Conservation (phyloP, 2,113 vertebrate species). For the Onychorhynchus coronatus region DNA sequence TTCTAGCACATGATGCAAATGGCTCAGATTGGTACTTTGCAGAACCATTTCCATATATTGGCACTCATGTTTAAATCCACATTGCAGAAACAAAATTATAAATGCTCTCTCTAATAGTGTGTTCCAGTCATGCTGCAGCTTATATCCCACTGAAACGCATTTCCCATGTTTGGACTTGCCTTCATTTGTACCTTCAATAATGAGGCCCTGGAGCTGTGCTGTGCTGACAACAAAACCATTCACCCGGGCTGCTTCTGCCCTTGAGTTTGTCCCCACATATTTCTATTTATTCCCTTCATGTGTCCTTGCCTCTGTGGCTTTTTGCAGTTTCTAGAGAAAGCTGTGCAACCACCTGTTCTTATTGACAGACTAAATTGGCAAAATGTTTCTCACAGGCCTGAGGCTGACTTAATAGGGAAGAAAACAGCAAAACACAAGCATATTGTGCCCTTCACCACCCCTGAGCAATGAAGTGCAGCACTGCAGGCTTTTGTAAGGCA, state of each 20-base stretch:
- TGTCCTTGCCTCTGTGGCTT: not conserved
- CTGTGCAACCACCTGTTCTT: slow-evolving; percentile 42
- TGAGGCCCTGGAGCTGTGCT: not conserved
- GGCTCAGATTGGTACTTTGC: not conserved
- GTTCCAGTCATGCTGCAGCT: rapidly evolving
- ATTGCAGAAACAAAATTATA: not conserved
- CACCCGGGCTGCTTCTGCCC: not conserved
- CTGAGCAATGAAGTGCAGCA: not conserved
- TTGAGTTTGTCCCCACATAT: not conserved
- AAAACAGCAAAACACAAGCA: not conserved
- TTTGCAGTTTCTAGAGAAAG: slow-evolving; percentile 32
- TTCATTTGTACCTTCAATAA: not conserved
- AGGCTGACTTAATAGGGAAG: not conserved
- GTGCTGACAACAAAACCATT: not conserved
- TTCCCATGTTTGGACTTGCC: not conserved
- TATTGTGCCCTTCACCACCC: not conserved
- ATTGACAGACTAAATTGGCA: not conserved
- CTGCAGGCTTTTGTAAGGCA: not conserved
- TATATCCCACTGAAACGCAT: not conserved
- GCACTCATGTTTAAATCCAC: not conserved
- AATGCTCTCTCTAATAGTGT: not conserved
- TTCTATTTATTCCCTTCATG: not conserved
- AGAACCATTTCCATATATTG: not conserved
- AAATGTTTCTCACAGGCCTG: not conserved
- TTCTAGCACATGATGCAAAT: not conserved